Conservation (phyloP, 2,888 invertebrate genomes). For the Drosophila flavopinicola region DNA sequence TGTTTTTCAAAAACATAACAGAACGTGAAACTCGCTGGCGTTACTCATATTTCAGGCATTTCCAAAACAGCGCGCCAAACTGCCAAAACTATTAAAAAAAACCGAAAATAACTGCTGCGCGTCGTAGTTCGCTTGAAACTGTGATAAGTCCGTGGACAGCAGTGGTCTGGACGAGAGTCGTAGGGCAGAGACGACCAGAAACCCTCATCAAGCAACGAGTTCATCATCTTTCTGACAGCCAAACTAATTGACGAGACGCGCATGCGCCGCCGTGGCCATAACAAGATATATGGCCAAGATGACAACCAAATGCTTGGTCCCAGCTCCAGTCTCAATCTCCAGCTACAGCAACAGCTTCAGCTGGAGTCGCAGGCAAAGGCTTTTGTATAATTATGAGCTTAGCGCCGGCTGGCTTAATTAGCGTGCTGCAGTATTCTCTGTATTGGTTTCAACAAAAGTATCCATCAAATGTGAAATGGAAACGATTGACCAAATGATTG, state of each 20-base stretch:
- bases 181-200: constrained; percentile 43
- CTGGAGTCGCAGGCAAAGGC: constrained; percentile 23
- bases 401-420: constrained; percentile 79
- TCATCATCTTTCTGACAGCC: constrained; percentile 83
- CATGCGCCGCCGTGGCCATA: constrained; percentile 71
- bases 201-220: constrained; percentile 83
- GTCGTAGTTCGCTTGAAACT: constrained; percentile 78
- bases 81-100: constrained; percentile 73
- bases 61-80: constrained; percentile 61
- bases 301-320: constrained; percentile 59
- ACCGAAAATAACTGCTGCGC: constrained; percentile 51
- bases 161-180: constrained; percentile 36
- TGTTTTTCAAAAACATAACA: constrained; percentile 27
- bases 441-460: constrained; percentile 80
- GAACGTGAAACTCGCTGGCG: constrained; percentile 15
- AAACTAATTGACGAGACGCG: constrained; percentile 83
- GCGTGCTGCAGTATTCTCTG: constrained; percentile 54
- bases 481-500: constrained; percentile 71
- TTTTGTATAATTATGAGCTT: constrained; percentile 82
- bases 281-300: constrained; percentile 75
- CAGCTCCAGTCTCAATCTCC: constrained; percentile 8
- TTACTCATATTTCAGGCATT: constrained; percentile 79
- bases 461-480: constrained; percentile 81
- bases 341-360: constrained; percentile 1
- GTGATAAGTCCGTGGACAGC: constrained; percentile 72